Evolutionary conservation across 1,140 invertebrate genomes (phyloP), one percentile per base, ranked within the genome.

Genomic region (Pseudomyrmex dendroicus): DNA sequence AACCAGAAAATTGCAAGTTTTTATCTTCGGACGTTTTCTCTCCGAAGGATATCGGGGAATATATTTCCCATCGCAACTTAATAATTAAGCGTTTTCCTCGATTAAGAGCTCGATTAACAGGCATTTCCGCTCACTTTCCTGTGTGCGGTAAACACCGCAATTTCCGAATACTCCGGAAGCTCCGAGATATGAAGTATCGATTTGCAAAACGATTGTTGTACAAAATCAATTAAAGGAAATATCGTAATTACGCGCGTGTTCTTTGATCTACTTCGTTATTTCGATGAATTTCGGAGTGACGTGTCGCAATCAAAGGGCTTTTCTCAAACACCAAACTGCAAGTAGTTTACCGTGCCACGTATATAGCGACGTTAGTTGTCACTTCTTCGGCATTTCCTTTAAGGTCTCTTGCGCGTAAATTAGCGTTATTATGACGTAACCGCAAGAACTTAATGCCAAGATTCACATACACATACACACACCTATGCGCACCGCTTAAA

Each of bases 351-450:
- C 44, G 76, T 48, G 22, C 44, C 59, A 70, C 54, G 59, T 59
- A 70, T 70, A 17, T 52, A 17, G 17, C 20, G 20, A 15, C 12
- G 54, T 70, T 80, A 70, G 56, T 70, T 80, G 54, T 80, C 66
- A 80, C 54, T 80, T 72, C 76, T 72, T 72, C 20, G 48, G 48
- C 48, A 74, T 74, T 82, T 82, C 48, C 78, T 63, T 63, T 57
- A 52, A 63, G 57, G 22, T 13, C 44, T 48, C 25, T 68, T 44
- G 50, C 52, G n/a, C 62, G 73, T 44, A 59, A 83, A 78, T 52
- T 59, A 12, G 17, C 63, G 82, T 78, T 78, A 78, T 74, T 35
- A 35, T 48, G 2, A 67, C 62, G 44, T 50, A 78, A 77, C 48
- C 63, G 22, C 46, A 54, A 44, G 62, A 68, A 68, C 25, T 7